phyloP scores from a whole-genome alignment of 2,113 vertebrate species.

The Gymnarchus niloticus region DNA sequence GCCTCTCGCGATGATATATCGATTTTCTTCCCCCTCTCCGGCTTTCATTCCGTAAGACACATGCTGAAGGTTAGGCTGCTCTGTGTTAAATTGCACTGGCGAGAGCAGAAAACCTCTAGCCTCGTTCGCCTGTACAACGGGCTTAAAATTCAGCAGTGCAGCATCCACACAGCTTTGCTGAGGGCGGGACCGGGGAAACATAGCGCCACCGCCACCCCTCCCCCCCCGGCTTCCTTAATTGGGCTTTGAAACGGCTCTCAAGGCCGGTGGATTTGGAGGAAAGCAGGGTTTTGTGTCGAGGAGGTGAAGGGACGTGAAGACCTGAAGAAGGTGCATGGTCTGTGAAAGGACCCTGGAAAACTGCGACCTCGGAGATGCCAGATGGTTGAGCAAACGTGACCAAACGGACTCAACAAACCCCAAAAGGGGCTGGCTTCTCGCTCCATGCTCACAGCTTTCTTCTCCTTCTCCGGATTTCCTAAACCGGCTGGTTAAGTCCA shows the following conservation, averaged over 20 bases:
- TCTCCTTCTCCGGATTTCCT: too few species aligned
- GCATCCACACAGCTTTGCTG: too few species aligned
- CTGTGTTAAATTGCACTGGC: constrained; percentile 2
- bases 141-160: constrained; percentile 4
- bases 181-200: too few species aligned
- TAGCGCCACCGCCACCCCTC: not conserved
- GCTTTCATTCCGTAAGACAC: constrained; percentile 9
- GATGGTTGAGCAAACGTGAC: not conserved
- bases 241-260: constrained; percentile 8
- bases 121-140: not conserved
- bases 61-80: constrained; percentile 18
- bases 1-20: constrained; percentile 20
- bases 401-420: not conserved
- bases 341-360: not conserved
- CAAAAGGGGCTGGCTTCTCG: not conserved
- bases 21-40: not conserved
- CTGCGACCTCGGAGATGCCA: not conserved
- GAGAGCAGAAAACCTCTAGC: not conserved
- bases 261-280: not conserved
- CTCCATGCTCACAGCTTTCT: too few species aligned
- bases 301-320: not conserved
- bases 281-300: not conserved
- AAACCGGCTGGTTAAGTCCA: not conserved
- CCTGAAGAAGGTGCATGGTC: constrained; percentile 5
- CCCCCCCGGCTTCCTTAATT: not conserved